Evolutionary conservation across 2,113 vertebrate genomes (phyloP).

Genomic region (Pollimyrus isidori): DNA sequence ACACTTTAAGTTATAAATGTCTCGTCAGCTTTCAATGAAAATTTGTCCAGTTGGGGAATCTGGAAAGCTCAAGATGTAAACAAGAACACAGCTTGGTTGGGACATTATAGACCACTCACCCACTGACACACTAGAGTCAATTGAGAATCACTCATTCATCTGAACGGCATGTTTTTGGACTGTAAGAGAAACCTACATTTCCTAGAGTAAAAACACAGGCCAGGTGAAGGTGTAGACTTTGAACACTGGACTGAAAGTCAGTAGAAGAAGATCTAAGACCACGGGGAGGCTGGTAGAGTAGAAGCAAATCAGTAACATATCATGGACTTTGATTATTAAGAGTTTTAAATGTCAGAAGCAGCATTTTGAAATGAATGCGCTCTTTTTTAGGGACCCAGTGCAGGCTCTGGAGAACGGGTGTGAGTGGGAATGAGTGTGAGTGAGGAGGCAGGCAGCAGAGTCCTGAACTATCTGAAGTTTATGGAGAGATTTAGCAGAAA

Average conservation of each 20-base stretch:
- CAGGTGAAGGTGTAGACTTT: not conserved
- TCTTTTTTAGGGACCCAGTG: too few species aligned
- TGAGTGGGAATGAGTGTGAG: too few species aligned
- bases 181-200: not conserved
- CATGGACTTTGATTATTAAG: too few species aligned
- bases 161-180: not conserved
- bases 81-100: not conserved
- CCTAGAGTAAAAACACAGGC: not conserved
- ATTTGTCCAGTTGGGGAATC: not conserved
- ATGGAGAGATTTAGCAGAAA: too few species aligned
- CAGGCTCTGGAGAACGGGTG: too few species aligned
- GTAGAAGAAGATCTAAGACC: too few species aligned
- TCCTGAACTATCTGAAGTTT: too few species aligned
- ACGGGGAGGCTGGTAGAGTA: too few species aligned
- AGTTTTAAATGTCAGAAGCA: too few species aligned
- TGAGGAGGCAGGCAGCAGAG: too few species aligned
- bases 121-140: not conserved
- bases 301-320: too few species aligned
- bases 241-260: not conserved
- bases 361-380: too few species aligned
- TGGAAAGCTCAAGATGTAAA: not conserved
- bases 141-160: not conserved
- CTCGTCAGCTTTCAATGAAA: not conserved
- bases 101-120: not conserved
- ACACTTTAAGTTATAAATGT: not conserved